Percentiles rank a stretch among this genome's conserved stretches.
These are phyloP conservation scores for Leptosomus discolor DNA, from an alignment of 2,113 vertebrate species.

Conservation along the genomic window DNA sequence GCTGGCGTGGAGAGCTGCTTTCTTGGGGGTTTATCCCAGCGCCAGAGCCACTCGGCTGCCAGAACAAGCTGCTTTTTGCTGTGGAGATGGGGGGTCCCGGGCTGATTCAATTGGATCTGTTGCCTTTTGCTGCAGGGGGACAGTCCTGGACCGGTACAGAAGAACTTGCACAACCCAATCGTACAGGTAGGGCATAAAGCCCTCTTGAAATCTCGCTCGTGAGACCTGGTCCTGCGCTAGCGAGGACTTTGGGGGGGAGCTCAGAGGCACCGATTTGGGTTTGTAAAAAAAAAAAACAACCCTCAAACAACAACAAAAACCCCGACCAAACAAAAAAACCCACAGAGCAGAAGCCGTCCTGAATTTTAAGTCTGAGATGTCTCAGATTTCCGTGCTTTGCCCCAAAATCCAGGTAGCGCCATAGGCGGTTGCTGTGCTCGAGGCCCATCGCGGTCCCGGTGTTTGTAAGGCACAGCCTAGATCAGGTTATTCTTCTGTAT, in stretches of 20 bases:
- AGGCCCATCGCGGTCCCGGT: accelerated
- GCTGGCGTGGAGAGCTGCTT: not conserved
- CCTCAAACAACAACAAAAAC: no score
- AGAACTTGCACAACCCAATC: constrained; percentile 82
- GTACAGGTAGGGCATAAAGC: constrained; percentile 72
- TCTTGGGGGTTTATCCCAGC: not conserved
- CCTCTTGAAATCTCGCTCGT: not conserved
- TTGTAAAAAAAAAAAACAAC: not conserved
- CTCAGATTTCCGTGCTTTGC: not conserved
- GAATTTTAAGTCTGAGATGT: not conserved
- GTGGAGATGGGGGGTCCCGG: not conserved
- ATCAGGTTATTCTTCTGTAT: not conserved
- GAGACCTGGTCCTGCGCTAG: not conserved
- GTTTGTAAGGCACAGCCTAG: not conserved
- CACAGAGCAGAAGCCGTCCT: not conserved
- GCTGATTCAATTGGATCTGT: not conserved
- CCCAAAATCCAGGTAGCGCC: not conserved
- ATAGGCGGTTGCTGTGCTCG: accelerated
- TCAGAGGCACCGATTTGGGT: not conserved
- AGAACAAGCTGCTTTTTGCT: not conserved
- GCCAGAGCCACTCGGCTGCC: accelerated
- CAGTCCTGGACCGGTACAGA: constrained; percentile 82
- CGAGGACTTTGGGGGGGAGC: no score
- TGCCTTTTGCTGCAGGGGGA: constrained; percentile 70
- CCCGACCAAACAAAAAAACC: no score